Base-by-base conservation (phyloP, 2,888 invertebrate species). In the Ennomos erosarius region DNA sequence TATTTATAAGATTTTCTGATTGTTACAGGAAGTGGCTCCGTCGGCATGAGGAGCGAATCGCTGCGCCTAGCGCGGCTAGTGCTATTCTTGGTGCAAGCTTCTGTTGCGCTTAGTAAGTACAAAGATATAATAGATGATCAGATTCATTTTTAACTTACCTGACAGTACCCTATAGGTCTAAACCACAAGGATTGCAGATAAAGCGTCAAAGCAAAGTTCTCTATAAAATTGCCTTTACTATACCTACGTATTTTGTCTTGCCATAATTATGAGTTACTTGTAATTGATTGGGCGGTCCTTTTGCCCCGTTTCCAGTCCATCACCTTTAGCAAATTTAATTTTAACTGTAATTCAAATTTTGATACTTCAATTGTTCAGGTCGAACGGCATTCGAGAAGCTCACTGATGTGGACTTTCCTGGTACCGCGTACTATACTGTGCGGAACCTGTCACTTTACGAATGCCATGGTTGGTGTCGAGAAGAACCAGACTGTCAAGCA, bases 401-500 rank as follows among this genome's bases (percentile, higher is more conserved):
- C 66, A 98, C 98, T 67, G 98, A 98, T 85, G 95, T 95, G 76
- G 98, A 98, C 87, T 98, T 97, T 86, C 93, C 96, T 55, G 98
- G 98, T 52, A 97, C 96, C 57, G 97, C 97, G 40, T 98, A 98
- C 85, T 98, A 98, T 91, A 98, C 96, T 53, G 97, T 98, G 53
- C 95, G 97, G 81, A 98, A 98, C 87, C 93, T 98, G 43, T 97
- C 98, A 11, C 93, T 98, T 46, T 98, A 97, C 92, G 98, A 98
- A 87, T 98, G 98, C 85, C 98, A 98, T 83, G 98, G 98, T 36
- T 98, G 98, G 98, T 98, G 98, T 84, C 94, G 98, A 49, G 98
- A 98, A 81, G 98, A 98, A 76, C 95, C 96, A 0, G 97, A 98
- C 79, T 98, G 98, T 79, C 97, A 97, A 78, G 98, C 98, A 1